Evolutionary conservation across 1,140 invertebrate genomes (phyloP), one percentile per base, ranked within the genome.

Genomic region (Temnothorax curvispinosus): DNA sequence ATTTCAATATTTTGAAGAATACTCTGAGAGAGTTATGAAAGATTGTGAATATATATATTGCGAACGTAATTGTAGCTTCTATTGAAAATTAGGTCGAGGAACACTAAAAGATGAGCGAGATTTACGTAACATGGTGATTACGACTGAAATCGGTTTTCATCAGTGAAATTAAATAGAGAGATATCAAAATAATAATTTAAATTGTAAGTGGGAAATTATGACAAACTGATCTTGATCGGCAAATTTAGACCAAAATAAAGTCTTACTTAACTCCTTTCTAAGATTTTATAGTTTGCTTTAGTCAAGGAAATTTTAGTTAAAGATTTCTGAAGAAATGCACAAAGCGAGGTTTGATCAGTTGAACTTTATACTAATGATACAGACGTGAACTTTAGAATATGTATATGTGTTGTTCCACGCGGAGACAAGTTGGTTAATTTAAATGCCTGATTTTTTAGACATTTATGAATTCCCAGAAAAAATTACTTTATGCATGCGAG

Each of bases 311-410:
- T 80, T 80, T 80, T 54, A 52, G 18, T 4, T 7, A 32, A 44
- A 7, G 13, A 72, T 72, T 56, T 50, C 9, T 52, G 2, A 80
- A 80, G 78, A 72, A 82, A 72, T 82, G 38, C 41, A 18, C 21
- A 32, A 71, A 81, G 3, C 11, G 21, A 56, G 32, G 15, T 71
- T 81, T 4, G 38, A 41, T 41, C 21, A 44, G 78, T 72, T 82
- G 65, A 82, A 72, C 78, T 82, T 82, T 82, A 82, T 82, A 15
- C 32, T 27, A 47, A 1, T 58, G 50, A 35, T 11, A 18, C 78
- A 71, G 38, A 81, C 38, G 18, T 82, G 78, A 72, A 82, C 52
- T 71, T 72, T 82, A 72, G 18, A 38, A 81, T 58, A 72, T 72
- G 47, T 58, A 81, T 32, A 81, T 32, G 47, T 80, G 32, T 50